Percentiles rank a stretch among this genome's conserved stretches.
Conservation (phyloP, 2,888 invertebrate genomes). For the Leptinotarsa haldemani region DNA sequence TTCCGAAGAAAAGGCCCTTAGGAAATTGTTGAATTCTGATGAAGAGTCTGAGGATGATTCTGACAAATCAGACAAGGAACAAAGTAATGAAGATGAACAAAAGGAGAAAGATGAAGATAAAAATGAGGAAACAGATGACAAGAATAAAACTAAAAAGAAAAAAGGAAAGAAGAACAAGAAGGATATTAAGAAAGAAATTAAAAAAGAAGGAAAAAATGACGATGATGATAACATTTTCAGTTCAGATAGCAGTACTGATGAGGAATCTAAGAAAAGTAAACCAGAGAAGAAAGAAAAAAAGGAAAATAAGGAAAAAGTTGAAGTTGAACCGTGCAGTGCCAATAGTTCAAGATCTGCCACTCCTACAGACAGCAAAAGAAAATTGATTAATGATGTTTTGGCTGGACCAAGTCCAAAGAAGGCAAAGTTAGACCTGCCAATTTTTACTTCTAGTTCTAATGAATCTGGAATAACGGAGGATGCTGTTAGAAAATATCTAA, state of each 20-base stretch:
- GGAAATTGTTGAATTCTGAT: constrained; percentile 88
- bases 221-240: constrained; percentile 76
- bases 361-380: constrained; percentile 66
- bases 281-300: constrained; percentile 66
- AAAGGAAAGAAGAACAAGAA: constrained; percentile 65
- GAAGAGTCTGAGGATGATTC: constrained; percentile 89
- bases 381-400: constrained; percentile 63
- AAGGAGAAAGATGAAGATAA: constrained; percentile 79
- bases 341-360: constrained; percentile 70
- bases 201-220: constrained; percentile 63
- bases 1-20: constrained; percentile 76
- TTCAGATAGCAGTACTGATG: constrained; percentile 77
- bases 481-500: constrained; percentile 92
- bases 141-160: constrained; percentile 72
- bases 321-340: constrained; percentile 65
- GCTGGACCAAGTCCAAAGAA: constrained; percentile 69
- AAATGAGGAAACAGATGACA: constrained; percentile 69
- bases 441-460: constrained; percentile 71
- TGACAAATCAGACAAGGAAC: constrained; percentile 80
- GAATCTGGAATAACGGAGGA: constrained; percentile 95
- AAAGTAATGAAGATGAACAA: constrained; percentile 76
- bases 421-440: constrained; percentile 68
- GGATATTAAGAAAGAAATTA: constrained; percentile 70
- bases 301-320: constrained; percentile 62
- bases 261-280: constrained; percentile 75